These are phyloP conservation scores for Coleophora flavipennella DNA, from an alignment of 2,888 invertebrate genomes.

Conservation along the genomic window DNA sequence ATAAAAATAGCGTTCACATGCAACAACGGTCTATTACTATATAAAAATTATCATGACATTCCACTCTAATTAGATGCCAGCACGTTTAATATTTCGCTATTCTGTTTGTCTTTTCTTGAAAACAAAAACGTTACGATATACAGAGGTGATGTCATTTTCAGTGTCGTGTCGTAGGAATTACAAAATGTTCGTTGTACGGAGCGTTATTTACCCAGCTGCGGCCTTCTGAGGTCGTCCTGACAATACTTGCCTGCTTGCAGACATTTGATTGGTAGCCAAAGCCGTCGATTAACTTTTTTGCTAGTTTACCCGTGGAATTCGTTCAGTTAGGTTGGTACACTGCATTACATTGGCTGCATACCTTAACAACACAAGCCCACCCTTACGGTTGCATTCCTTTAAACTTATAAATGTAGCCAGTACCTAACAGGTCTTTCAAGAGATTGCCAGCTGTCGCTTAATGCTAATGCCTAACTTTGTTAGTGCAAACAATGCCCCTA, in stretches of 20 bases:
- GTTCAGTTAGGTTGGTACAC: too few relatives aligned
- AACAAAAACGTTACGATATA: too few relatives aligned
- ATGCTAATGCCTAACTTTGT: too few relatives aligned
- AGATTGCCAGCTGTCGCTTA: too few relatives aligned
- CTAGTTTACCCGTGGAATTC: slow-evolving; percentile 1
- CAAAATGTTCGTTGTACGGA: slow-evolving; percentile 29
- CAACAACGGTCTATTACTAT: background rate
- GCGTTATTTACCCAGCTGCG: slow-evolving; percentile 55
- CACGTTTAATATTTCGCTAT: background rate
- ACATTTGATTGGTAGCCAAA: slow-evolving; percentile 12
- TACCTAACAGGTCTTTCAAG: too few relatives aligned
- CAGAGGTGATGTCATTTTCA: slow-evolving; percentile 48
- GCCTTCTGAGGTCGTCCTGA: slow-evolving; percentile 52
- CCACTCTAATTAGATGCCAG: slow-evolving; percentile 1
- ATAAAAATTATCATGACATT: slow-evolving; percentile 16
- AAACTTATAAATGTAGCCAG: too few relatives aligned
- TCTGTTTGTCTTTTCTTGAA: too few relatives aligned
- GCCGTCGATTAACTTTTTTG: slow-evolving; percentile 25
- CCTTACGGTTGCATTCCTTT: too few relatives aligned
- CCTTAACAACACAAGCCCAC: too few relatives aligned
- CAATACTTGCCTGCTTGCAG: slow-evolving; percentile 24
- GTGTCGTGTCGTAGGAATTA: slow-evolving; percentile 40
- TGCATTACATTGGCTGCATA: too few relatives aligned
- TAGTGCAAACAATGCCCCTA: too few relatives aligned
- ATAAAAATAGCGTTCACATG: slow-evolving; percentile 6